phyloP scores from a whole-genome alignment of 2,797 vertebrate genomes.

The Schizothorax lantsangensis region DNA sequence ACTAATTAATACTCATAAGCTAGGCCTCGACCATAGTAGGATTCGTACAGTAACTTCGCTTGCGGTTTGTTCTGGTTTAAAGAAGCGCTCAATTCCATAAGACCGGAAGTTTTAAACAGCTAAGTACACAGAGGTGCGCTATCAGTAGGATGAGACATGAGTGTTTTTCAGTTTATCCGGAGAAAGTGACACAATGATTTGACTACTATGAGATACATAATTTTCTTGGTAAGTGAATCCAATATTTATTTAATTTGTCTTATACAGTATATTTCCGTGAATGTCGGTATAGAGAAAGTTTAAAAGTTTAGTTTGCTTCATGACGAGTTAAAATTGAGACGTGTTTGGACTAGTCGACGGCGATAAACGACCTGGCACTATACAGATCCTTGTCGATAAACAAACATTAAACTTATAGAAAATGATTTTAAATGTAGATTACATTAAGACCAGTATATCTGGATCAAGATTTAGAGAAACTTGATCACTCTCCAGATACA shows the following conservation, averaged over 20 bases:
- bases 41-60: background rate
- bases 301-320: background rate
- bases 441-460: background rate
- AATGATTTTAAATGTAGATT: background rate
- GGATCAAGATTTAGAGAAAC: background rate
- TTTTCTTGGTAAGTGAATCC: conserved; percentile 12
- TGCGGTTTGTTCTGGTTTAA: background rate
- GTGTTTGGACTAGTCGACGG: background rate
- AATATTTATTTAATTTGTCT: background rate
- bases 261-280: background rate
- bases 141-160: conserved; percentile 2
- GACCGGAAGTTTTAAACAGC: conserved; percentile 20
- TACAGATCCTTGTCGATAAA: background rate
- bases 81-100: background rate
- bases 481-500: background rate
- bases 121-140: background rate
- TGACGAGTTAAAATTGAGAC: background rate
- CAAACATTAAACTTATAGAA: background rate
- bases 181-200: conserved; percentile 22
- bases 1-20: conserved; percentile 21
- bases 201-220: conserved; percentile 33
- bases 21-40: background rate
- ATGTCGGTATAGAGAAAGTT: background rate
- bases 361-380: background rate
- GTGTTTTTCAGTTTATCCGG: background rate